These are phyloP conservation scores for Odontomachus brunneus DNA, from an alignment of 1,140 invertebrate genomes.

Conservation along the genomic window DNA sequence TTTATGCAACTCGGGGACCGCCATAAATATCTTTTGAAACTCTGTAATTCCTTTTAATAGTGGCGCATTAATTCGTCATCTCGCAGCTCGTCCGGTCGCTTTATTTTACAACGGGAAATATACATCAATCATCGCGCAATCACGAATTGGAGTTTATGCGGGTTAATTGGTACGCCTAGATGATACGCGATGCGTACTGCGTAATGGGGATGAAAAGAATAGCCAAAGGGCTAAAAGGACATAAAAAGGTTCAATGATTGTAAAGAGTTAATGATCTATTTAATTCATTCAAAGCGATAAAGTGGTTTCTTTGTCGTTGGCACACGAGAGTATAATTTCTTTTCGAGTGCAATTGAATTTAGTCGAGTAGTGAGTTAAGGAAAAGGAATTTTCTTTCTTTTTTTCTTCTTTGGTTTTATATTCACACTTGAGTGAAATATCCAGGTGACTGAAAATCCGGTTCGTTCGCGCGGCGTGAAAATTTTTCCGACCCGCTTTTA, in stretches of 20 bases:
- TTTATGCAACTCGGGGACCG: slow-evolving; percentile 5
- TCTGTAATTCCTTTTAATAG: slow-evolving; percentile 18
- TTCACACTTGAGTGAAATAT: not conserved
- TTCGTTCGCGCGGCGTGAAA: not conserved
- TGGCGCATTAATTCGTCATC: slow-evolving; percentile 28
- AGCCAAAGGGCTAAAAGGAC: not conserved
- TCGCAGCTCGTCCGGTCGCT: not conserved
- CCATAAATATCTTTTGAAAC: slow-evolving; percentile 44
- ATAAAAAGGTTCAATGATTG: no score
- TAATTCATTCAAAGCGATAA: not conserved
- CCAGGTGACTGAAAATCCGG: not conserved
- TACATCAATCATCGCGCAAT: slow-evolving; percentile 31
- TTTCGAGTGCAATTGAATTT: not conserved
- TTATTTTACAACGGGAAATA: slow-evolving; percentile 38
- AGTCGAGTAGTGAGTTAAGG: not conserved
- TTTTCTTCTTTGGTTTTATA: not conserved
- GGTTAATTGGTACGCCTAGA: slow-evolving; percentile 11
- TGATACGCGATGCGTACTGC: not conserved
- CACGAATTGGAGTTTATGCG: slow-evolving; percentile 17
- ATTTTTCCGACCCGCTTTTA: slow-evolving; percentile 4
- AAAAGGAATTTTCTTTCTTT: not conserved
- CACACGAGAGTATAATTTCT: not conserved
- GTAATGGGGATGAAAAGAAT: not conserved
- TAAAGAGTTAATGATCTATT: not conserved
- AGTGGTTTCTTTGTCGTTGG: not conserved